A percentile compares a stretch with the other conserved stretches of the same genome.
These are phyloP conservation scores for Setipinna tenuifilis DNA, from an alignment of 2,797 vertebrate genomes.

Conservation along the genomic window DNA sequence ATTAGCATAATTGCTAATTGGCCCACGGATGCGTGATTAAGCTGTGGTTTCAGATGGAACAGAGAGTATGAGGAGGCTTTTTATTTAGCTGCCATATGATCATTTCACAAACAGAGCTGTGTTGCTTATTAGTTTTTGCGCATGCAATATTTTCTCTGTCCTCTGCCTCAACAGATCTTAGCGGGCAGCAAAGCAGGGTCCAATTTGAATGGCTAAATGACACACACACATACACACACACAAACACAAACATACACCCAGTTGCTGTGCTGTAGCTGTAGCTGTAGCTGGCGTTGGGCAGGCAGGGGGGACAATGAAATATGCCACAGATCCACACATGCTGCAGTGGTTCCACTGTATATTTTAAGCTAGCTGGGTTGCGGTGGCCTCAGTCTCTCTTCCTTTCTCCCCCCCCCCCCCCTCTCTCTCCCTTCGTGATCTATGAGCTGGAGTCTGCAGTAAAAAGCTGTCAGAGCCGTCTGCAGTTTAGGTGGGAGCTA, in stretches of 20 bases:
- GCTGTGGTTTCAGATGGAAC: conserved; percentile 11
- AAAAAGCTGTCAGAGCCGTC: conserved; percentile 25
- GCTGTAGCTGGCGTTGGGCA: background rate
- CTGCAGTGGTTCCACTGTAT: conserved; percentile 51
- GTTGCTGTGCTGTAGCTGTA: background rate
- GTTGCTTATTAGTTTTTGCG: background rate
- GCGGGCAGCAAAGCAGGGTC: background rate
- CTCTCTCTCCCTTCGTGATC: background rate
- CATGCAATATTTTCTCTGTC: conserved; percentile 1
- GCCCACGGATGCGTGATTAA: conserved; percentile 9
- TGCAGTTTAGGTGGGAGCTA: conserved; percentile 20
- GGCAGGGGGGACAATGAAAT: background rate
- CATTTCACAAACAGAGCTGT: conserved; percentile 4
- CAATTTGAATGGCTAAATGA: conserved; percentile 3
- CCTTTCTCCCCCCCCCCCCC: background rate
- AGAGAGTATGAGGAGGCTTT: background rate
- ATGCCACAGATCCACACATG: conserved; percentile 42
- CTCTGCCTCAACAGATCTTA: background rate
- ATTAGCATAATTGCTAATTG: conserved; percentile 19
- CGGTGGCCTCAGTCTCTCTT: conserved; percentile 14
- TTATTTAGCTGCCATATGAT: conserved; percentile 18
- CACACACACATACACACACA: background rate
- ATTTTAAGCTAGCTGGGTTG: conserved; percentile 19
- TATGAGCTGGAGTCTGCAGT: conserved; percentile 5
- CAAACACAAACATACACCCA: no score